phyloP scores from a whole-genome alignment of 2,113 vertebrate species.

The Nymphicus hollandicus region DNA sequence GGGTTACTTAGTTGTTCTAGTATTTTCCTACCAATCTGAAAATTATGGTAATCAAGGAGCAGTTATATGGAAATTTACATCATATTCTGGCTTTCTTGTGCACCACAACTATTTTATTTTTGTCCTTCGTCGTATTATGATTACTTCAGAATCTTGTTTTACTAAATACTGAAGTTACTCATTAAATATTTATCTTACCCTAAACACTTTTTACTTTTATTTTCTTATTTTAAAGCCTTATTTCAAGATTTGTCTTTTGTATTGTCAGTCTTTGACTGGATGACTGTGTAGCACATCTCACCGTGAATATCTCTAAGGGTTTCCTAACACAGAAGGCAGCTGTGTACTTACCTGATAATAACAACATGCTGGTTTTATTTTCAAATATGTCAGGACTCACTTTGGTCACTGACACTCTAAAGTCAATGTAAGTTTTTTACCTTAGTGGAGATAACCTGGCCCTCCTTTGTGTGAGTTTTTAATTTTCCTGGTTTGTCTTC shows the following conservation, averaged over 20 bases:
- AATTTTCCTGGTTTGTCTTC: not conserved
- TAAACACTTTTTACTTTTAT: not conserved
- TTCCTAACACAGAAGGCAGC: slow-evolving; percentile 31
- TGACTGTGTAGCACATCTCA: slow-evolving; percentile 6
- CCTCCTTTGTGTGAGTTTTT: not conserved
- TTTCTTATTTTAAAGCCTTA: slow-evolving; percentile 31
- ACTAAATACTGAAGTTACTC: slow-evolving; percentile 24
- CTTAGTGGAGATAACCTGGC: not conserved
- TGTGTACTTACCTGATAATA: slow-evolving; percentile 27
- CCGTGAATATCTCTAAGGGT: slow-evolving; percentile 13
- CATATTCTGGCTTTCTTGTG: not conserved
- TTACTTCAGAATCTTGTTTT: not conserved
- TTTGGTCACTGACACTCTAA: not conserved
- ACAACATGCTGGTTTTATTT: not conserved
- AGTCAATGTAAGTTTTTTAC: not conserved
- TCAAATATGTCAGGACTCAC: not conserved
- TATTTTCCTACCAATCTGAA: not conserved
- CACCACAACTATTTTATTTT: not conserved
- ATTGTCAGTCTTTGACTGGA: slow-evolving; percentile 34
- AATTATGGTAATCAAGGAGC: not conserved
- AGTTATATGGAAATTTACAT: not conserved
- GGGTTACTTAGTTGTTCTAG: not conserved
- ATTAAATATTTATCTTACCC: not conserved
- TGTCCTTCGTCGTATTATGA: slow-evolving; percentile 4
- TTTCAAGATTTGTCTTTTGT: slow-evolving; percentile 1